These are phyloP conservation scores for Myanophis thanlyinensis DNA, from an alignment of 2,113 vertebrate genomes.

Conservation along the genomic window DNA sequence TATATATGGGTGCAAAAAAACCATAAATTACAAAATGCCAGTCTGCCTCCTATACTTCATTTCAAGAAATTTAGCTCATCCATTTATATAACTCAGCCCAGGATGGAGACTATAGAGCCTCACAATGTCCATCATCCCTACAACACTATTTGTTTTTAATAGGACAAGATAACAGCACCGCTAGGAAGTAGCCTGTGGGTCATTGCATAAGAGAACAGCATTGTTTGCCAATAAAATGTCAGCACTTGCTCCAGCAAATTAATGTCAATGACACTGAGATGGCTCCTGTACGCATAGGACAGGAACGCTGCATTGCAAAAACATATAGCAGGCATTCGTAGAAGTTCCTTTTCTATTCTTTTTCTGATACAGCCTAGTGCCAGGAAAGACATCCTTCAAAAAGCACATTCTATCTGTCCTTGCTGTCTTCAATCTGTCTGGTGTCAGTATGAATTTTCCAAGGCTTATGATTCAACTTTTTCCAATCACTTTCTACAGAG, in stretches of 20 bases:
- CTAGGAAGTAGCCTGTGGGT: neutral
- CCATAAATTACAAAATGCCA: neutral
- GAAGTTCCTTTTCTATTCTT: neutral
- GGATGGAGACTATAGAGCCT: neutral
- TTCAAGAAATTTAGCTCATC: neutral
- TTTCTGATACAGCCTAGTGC: neutral
- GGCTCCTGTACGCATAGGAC: neutral
- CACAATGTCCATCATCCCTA: neutral
- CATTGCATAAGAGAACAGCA: neutral
- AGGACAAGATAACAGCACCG: neutral
- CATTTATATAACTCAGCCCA: neutral
- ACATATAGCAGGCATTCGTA: neutral
- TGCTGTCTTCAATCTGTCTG: neutral
- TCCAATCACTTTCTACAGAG: neutral
- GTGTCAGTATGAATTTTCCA: neutral
- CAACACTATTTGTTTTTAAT: neutral
- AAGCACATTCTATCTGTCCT: neutral
- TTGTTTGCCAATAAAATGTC: constrained; percentile 20
- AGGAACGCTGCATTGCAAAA: constrained; percentile 1
- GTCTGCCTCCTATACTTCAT: neutral
- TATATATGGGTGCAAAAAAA: neutral
- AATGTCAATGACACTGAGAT: constrained; percentile 1
- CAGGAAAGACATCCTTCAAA: neutral
- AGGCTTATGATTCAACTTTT: neutral
- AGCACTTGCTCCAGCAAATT: constrained; percentile 2